Base-by-base conservation (phyloP, 2,888 invertebrate species). In the Hypena proboscidalis region DNA sequence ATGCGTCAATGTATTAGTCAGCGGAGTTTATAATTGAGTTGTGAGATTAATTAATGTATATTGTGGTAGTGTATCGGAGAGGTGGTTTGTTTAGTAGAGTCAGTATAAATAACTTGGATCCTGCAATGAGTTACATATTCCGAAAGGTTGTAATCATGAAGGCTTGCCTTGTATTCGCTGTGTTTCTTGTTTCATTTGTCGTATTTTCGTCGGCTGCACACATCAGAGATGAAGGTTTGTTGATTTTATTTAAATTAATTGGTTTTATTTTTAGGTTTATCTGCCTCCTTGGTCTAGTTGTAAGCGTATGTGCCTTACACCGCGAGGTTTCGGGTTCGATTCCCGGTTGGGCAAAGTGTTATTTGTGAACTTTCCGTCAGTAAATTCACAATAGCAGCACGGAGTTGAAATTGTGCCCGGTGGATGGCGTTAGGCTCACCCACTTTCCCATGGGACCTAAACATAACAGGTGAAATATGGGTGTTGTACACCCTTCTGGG, bases 71-170 rank as follows among this genome's bases (percentile, higher is more conserved):
- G 20, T 50, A 50, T 46, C 15, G 39, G 48, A 44, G 42, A 30
- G 59, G 45, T 41, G 57, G 59, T 51, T 64, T 57, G 49, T 19
- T 49, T 57, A 57, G 53, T 55, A 39, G 51, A 47, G 54, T 55
- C 52, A 58, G 66, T 80, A 80, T 82, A 81, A 76, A 78, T 77
- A 72, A 60, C 53, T 34, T 64, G 59, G 46, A 56, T 57, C 39
- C 53, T 49, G 46, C 49, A 46, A 60, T 64, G 48, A 55, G 59
- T 46, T 32, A 34, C 68, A 78, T 55, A 76, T 45, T 67, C 53
- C 45, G 50, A 49, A 52, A 50, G 47, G 48, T 50, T 64, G 60
- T 53, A 62, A 69, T 49, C 60, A 83, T 83, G 85, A 82, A 69
- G 67, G 57, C 59, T 50, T 71, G 54, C 49, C 50, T 79, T 26